Evolutionary conservation across 2,797 vertebrate genomes (phyloP), one percentile per base, ranked within the genome.

Genomic region (Babyrousa celebensis): DNA sequence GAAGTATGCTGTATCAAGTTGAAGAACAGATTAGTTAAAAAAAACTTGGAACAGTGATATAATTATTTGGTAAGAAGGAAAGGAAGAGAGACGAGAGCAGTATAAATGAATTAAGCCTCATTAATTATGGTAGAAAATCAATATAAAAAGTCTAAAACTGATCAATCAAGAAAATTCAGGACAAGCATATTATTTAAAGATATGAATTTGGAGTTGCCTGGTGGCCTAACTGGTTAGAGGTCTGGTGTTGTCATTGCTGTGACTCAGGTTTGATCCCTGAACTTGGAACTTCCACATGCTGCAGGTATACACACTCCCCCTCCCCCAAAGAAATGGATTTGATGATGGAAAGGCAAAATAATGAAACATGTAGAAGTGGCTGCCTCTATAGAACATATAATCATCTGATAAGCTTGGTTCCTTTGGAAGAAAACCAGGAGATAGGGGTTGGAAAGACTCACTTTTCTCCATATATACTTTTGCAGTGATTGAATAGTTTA

Each of bases 351-450:
- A 32, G 1, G 52, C 18, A 23, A 75, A 87, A 85, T 27, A 94
- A 10, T 54, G 60, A 58, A 88, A 43, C 20, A 2, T 15, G 9
- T 70, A 96, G 40, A 95, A 70, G 43, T 11, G 15, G 11, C 36
- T 80, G 62, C 36, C n/a, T 91, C 60, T 79, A 68, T 12, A 85
- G 21, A 36, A 54, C 21, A 71, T 5, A 40, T 0, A 54, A 74
- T 40, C 74, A 54, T 90, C 67, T 14, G 25, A 16, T 68, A 91
- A 74, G 12, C 43, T n/a, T 75, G 20, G 5, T 74, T 91, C 36
- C 20, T 93, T 91, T 80, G 36, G 25, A 93, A 84, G 67, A 68
- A 80, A 91, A 91, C 16, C 56, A 74, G 52, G 27, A 95, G 4
- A 27, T 11, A 25, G 18, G 12, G 12, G 8, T 62, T 94, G 18